Percentiles rank a stretch among this genome's conserved stretches.
These are phyloP conservation scores for Sphyrna mokarran DNA, from an alignment of 2,113 vertebrate species.

Conservation along the genomic window DNA sequence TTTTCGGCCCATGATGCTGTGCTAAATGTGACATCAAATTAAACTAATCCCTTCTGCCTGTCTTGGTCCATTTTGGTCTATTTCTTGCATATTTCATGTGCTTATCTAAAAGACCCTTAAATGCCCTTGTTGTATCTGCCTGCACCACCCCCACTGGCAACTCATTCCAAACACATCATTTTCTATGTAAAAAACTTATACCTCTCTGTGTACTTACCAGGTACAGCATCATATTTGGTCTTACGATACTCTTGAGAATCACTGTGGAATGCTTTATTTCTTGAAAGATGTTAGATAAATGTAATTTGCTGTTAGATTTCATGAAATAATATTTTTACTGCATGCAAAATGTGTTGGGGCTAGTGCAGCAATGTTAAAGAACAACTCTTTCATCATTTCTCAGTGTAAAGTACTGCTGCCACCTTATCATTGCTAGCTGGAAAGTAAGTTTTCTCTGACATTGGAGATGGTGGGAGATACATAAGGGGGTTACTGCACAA, in stretches of 20 bases:
- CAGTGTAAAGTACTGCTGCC: not conserved
- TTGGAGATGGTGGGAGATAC: not conserved
- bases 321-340: not conserved
- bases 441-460: not conserved
- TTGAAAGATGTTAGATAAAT: not conserved
- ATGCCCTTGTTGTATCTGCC: too few species aligned
- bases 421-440: not conserved
- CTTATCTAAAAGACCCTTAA: too few species aligned
- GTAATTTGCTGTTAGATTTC: not conserved
- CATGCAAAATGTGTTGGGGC: not conserved
- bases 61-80: too few species aligned
- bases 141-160: too few species aligned
- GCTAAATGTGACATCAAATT: too few species aligned
- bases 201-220: not conserved
- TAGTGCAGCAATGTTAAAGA: not conserved
- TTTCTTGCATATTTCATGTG: too few species aligned
- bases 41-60: too few species aligned
- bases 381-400: not conserved
- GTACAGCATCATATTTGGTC: not conserved
- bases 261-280: not conserved
- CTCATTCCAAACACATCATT: too few species aligned
- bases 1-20: too few species aligned
- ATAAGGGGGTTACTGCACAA: not conserved
- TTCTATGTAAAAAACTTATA: too few species aligned
- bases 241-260: not conserved